phyloP scores from a whole-genome alignment of 2,888 invertebrate species.

The Petrophora chlorosata region DNA sequence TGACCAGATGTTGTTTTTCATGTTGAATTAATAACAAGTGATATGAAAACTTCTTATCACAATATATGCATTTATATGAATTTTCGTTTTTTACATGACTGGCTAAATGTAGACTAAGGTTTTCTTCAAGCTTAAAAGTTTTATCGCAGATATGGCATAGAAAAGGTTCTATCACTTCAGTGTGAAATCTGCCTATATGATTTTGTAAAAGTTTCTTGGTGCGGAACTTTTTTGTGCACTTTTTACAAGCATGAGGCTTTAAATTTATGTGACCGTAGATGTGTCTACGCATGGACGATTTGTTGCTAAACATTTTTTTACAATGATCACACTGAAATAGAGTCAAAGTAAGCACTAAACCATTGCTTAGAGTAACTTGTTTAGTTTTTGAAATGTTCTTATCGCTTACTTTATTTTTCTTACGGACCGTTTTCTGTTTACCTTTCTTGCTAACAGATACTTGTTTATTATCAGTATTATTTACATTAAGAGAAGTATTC shows the following conservation, averaged over 20 bases:
- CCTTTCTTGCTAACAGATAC: conserved; percentile 22
- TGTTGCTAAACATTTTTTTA: conserved; percentile 85
- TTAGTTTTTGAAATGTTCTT: conserved; percentile 33
- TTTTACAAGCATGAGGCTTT: conserved; percentile 84
- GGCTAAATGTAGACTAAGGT: conserved; percentile 88
- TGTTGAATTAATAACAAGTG: conserved; percentile 83
- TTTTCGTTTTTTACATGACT: conserved; percentile 84
- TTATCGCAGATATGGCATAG: conserved; percentile 90
- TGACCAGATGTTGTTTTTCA: conserved; percentile 88
- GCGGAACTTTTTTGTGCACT: conserved; percentile 86
- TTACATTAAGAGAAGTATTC: conserved; percentile 16
- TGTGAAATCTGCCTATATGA: conserved; percentile 85
- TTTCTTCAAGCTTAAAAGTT: conserved; percentile 89
- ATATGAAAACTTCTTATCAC: conserved; percentile 61
- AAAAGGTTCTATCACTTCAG: conserved; percentile 64
- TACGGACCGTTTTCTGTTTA: conserved; percentile 24
- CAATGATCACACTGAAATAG: conserved; percentile 84
- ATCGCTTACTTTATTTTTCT: conserved; percentile 25
- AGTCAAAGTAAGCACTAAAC: conserved; percentile 45
- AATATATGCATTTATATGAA: conserved; percentile 87
- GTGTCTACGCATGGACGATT: conserved; percentile 87
- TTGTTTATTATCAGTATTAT: conserved; percentile 18
- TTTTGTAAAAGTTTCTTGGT: conserved; percentile 86
- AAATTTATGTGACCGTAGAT: conserved; percentile 86
- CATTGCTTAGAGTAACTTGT: conserved; percentile 48